A percentile compares a stretch with the other conserved stretches of the same genome.
Evolutionary conservation across 2,888 invertebrate species (phyloP).

Genomic region (Odontocerum albicorne): DNA sequence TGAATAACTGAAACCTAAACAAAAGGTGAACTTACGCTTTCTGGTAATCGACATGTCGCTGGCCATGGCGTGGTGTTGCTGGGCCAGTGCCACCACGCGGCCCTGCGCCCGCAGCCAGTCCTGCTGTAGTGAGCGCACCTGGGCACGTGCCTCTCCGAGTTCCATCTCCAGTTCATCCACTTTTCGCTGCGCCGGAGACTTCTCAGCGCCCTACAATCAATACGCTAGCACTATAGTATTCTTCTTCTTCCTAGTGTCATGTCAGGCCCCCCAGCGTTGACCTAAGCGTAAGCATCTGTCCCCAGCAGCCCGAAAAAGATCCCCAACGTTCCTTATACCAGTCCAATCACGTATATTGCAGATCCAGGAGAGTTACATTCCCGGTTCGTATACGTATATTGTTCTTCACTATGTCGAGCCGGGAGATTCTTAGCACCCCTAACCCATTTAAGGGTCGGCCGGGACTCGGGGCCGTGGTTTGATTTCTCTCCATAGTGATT

Average conservation of each 20-base stretch:
- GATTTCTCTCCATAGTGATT: no score
- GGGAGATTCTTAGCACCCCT: no score
- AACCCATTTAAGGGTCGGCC: not conserved
- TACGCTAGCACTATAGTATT: no score
- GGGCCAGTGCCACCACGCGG: constrained; percentile 67
- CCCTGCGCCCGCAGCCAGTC: constrained; percentile 79
- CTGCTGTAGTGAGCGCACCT: constrained; percentile 66
- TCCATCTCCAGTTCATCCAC: constrained; percentile 66
- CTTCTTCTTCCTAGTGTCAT: no score
- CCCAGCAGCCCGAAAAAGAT: no score
- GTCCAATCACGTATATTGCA: no score
- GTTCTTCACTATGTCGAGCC: no score
- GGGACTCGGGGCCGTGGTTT: no score
- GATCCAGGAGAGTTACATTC: not conserved
- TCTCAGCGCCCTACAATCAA: constrained; percentile 44
- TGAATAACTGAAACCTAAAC: not conserved
- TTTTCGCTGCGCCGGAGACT: constrained; percentile 61
- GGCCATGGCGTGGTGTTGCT: constrained; percentile 68
- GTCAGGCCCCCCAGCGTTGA: no score
- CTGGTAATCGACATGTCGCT: constrained; percentile 69
- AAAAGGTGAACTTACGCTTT: constrained; percentile 55
- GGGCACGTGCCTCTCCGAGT: constrained; percentile 61
- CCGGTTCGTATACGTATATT: not conserved
- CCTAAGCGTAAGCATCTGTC: no score
- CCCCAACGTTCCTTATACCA: no score